Evolutionary conservation across 2,888 invertebrate species (phyloP), one percentile per base, ranked within the genome.

Genomic region (Tipula unca): DNA sequence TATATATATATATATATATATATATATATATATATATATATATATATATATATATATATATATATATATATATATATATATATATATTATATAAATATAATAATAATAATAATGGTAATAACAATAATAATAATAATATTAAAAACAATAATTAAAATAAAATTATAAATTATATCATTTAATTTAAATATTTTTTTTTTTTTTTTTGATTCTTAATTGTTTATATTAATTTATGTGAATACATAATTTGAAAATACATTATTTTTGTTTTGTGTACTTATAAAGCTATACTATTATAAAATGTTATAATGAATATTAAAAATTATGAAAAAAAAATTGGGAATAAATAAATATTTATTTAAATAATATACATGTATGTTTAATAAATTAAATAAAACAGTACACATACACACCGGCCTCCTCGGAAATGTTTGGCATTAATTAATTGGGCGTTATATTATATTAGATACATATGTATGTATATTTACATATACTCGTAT

Each of bases 101-200:
- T 35, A 35, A 35, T 42, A 48, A 17, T 48, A 48, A 48, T 8
- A 17, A 5, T 6, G 32, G 10, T 39, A 39, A 39, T 13, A 39
- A 39, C 10, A 48, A 42, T 42, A 42, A 42, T 69, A 25, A 25
- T 69, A 69, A 69, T 25, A 25, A 10, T 25, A 69, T 69, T 69
- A 25, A 69, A 48, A 69, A 69, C 25, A 69, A 69, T 25, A 69
- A 69, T 69, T 69, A 69, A 25, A 69, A 69, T 69, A 69, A 69
- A 69, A 69, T 69, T 69, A 69, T 69, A 69, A 69, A 69, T 69
- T 69, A 69, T 69, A 69, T 69, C 69, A 69, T 69, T 69, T 69
- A 69, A 69, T 69, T 69, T 8, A 17, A 48, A 48, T 13, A 17
- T 48, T 48, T 48, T 48, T n/a, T n/a, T 48, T 48, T 48, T n/a